Base-by-base conservation (phyloP, 2,888 invertebrate genomes). In the Hydriomena furcata region DNA sequence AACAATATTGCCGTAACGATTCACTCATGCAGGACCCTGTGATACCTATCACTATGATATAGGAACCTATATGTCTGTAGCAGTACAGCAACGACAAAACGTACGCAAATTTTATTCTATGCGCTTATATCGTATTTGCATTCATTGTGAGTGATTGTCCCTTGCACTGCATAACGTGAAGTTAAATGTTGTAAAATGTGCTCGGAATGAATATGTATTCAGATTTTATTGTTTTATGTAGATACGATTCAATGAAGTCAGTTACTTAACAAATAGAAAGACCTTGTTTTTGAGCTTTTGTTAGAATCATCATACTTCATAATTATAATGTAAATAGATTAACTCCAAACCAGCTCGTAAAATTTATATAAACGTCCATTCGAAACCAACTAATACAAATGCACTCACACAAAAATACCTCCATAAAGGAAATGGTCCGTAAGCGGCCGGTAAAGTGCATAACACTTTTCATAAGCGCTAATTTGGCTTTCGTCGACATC, bases 51-150 rank as follows among this genome's bases (percentile, higher is more conserved):
- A 20, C 43, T 30, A 36, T 40, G n/a, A 31, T 44, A 25, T 51
- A 35, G 1, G n/a, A 23, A 12, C 8, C 36, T 41, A 51, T 49
- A 11, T 30, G 25, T 11, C 11, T 11, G 12, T 36, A 38, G 17
- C 25, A 7, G 12, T 12, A n/a, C 8, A 42, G 32, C 38, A 11
- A 37, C 11, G 38, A 48, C 42, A 38, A 48, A 42, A 46, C 40
- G 50, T 54, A 56, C 52, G 52, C 52, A 54, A 45, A 55, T 41
- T 47, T 54, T 58, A 55, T 57, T 55, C 58, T 60, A 58, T 60
- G 52, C 53, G 49, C 58, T 51, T 42, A 58, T 55, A 58, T 58
- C 52, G 51, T 52, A 58, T 59, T 59, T 49, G 48, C 51, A 49
- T 53, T 59, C 53, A 51, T 55, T 51, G 55, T 38, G 48, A 55